Evolutionary conservation across 1,140 invertebrate genomes (phyloP).

Genomic region (Streblospio benedicti): DNA sequence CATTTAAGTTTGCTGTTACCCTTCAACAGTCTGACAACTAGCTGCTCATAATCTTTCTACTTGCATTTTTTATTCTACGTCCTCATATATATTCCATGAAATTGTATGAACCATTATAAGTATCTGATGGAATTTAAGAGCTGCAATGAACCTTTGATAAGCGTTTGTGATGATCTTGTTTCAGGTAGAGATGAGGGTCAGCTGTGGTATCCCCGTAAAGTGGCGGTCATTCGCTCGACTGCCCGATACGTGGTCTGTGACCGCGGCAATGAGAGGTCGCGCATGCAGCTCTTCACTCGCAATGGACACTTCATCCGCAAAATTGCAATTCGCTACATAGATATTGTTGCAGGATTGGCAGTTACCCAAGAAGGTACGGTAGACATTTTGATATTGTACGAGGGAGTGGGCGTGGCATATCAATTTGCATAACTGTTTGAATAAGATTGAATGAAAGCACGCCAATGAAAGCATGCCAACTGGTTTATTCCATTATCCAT

Average conservation of each 20-base stretch:
- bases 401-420: background rate
- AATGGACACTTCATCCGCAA: constrained; percentile 68
- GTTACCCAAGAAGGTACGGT: constrained; percentile 67
- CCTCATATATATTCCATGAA: too few species aligned
- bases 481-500: too few species aligned
- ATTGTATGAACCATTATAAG: too few species aligned
- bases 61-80: too few species aligned
- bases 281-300: constrained; percentile 81
- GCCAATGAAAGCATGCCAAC: too few species aligned
- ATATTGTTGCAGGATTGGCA: constrained; percentile 91
- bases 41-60: too few species aligned
- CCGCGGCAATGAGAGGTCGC: constrained; percentile 85
- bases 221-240: constrained; percentile 69
- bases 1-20: too few species aligned
- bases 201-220: constrained; percentile 91
- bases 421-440: background rate
- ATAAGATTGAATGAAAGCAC: background rate
- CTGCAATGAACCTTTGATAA: too few species aligned
- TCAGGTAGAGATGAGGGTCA: constrained; percentile 73
- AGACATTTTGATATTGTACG: background rate
- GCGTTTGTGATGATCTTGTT: too few species aligned
- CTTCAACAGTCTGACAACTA: too few species aligned
- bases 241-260: constrained; percentile 83
- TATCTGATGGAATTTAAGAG: too few species aligned
- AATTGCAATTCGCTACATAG: constrained; percentile 87